phyloP scores from a whole-genome alignment of 2,797 vertebrate species.

The Lemur catta region DNA sequence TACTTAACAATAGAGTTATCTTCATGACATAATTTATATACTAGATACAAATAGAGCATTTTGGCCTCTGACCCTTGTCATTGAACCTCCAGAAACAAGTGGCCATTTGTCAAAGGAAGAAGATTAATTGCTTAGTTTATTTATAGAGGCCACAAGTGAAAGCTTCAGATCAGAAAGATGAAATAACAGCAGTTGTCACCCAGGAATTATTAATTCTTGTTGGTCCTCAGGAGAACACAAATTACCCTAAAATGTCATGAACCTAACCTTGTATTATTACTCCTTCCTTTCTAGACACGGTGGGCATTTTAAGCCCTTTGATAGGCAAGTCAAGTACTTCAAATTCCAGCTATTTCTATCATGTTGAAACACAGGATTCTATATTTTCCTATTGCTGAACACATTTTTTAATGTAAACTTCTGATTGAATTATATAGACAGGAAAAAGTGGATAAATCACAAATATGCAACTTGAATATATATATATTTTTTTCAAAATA shows the following conservation, averaged over 20 bases:
- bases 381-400: neutral
- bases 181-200: constrained; percentile 28
- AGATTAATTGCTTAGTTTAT: constrained; percentile 56
- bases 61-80: constrained; percentile 32
- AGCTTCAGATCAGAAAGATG: constrained; percentile 13
- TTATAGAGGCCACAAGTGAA: constrained; percentile 37
- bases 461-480: neutral
- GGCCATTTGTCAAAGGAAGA: constrained; percentile 46
- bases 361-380: neutral
- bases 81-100: neutral
- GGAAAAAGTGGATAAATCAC: neutral
- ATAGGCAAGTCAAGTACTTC: neutral
- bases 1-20: neutral
- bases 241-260: neutral
- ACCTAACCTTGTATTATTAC: neutral
- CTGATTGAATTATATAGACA: neutral
- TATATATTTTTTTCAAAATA: neutral
- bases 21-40: constrained; percentile 1
- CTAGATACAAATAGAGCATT: constrained; percentile 5
- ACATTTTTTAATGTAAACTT: constrained; percentile 11
- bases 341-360: neutral
- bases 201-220: neutral
- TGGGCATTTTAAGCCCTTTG: neutral
- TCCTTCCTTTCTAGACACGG: accelerated
- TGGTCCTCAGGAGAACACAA: neutral